Evolutionary conservation across 2,797 vertebrate genomes (phyloP).

Genomic region (Lepilemur ruficaudatus): DNA sequence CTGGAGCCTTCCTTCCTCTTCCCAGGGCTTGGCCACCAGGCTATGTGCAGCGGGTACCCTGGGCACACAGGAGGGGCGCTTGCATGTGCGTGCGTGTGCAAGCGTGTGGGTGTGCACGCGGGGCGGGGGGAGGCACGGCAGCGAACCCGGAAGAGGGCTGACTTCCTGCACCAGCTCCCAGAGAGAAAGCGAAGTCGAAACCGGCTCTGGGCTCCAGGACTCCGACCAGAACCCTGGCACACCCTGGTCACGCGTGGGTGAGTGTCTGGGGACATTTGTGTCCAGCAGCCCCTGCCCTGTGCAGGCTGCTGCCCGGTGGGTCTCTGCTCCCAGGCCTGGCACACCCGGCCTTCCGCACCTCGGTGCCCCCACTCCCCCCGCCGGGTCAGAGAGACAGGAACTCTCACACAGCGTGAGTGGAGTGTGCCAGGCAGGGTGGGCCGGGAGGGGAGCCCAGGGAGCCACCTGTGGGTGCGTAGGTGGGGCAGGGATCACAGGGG

Average conservation of each 20-base stretch:
- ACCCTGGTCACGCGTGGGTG: neutral
- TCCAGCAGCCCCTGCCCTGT: neutral
- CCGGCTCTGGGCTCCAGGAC: neutral
- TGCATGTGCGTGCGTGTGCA: neutral
- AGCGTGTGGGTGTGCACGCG: neutral
- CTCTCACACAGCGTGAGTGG: neutral
- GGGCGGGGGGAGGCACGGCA: neutral
- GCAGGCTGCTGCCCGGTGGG: no score
- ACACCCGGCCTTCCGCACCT: fast-evolving
- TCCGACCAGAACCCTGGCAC: no score
- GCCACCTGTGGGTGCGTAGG: no score
- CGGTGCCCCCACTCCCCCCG: neutral
- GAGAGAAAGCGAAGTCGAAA: neutral
- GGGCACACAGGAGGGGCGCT: neutral
- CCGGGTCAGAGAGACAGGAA: neutral
- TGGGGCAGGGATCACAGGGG: no score
- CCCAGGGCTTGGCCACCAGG: neutral
- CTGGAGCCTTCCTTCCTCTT: neutral
- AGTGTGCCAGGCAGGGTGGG: neutral
- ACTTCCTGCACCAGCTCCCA: neutral
- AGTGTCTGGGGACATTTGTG: neutral
- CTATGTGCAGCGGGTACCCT: no score
- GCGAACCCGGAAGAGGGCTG: neutral
- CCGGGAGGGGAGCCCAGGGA: neutral
- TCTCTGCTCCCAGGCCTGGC: neutral